phyloP scores from a whole-genome alignment of 1,140 invertebrate genomes.

The Parasteatoda tepidariorum region DNA sequence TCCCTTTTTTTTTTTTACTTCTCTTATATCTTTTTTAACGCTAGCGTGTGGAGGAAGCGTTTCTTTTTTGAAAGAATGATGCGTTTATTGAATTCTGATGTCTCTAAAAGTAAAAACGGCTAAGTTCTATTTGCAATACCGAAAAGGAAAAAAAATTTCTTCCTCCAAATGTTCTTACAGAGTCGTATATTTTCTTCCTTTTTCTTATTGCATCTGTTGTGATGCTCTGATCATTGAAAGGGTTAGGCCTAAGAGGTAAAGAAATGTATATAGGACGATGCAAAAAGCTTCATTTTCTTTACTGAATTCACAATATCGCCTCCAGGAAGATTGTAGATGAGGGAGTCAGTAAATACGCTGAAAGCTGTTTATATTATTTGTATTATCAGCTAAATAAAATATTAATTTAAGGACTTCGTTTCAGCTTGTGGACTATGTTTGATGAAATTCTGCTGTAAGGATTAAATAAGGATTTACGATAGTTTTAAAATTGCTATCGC shows the following conservation, averaged over 20 bases:
- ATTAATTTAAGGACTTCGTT: constrained; percentile 25
- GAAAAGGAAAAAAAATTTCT: constrained; percentile 36
- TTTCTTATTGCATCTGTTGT: background rate
- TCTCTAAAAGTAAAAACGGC: constrained; percentile 32
- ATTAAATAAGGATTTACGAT: too few species aligned
- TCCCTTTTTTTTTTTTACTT: constrained; percentile 7
- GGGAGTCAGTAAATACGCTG: background rate
- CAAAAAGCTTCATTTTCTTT: constrained; percentile 33
- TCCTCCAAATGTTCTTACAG: background rate
- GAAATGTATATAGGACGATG: background rate
- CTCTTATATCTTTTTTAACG: background rate
- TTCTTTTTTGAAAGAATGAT: constrained; percentile 41
- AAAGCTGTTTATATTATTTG: constrained; percentile 24
- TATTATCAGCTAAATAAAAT: constrained; percentile 28
- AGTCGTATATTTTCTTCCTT: constrained; percentile 22
- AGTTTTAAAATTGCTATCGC: too few species aligned
- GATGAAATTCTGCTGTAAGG: too few species aligned
- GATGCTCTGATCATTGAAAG: background rate
- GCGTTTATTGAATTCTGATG: constrained; percentile 60
- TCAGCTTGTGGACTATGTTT: constrained; percentile 2
- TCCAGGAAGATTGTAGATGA: background rate
- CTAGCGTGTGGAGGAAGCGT: background rate
- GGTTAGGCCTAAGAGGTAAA: background rate
- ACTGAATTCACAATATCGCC: constrained; percentile 29
- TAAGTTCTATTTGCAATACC: constrained; percentile 42